phyloP scores from a whole-genome alignment of 2,113 vertebrate species.

The Nothoprocta perdicaria region DNA sequence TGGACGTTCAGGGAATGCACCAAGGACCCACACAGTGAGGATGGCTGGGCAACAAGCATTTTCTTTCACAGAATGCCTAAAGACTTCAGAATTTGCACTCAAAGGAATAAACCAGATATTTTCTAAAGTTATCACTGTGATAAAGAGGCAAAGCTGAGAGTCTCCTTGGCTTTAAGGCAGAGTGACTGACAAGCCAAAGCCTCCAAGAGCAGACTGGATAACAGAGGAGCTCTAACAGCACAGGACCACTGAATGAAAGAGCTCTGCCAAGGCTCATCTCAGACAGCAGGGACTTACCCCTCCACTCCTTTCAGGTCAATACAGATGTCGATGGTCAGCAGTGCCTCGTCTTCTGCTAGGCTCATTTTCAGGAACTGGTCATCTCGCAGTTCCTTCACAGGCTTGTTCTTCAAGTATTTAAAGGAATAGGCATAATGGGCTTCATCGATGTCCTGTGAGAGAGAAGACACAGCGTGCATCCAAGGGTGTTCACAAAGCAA shows the following conservation, averaged over 20 bases:
- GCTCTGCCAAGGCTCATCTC: neutral
- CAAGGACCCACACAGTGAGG: neutral
- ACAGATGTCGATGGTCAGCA: conserved; percentile 92
- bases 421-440: conserved; percentile 96
- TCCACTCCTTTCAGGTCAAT: conserved; percentile 97
- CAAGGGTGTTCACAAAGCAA: neutral
- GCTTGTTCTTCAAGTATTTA: conserved; percentile 98
- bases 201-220: neutral
- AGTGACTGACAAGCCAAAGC: neutral
- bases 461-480: neutral
- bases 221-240: neutral
- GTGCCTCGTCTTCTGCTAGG: conserved; percentile 90
- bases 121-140: neutral
- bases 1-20: neutral
- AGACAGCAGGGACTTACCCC: conserved; percentile 80
- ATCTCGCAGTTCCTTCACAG: conserved; percentile 94
- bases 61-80: neutral
- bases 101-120: neutral
- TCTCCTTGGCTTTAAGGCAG: neutral
- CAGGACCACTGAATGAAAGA: rapidly evolving
- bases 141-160: neutral
- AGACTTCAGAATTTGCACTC: neutral
- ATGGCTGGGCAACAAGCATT: neutral
- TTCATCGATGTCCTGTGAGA: conserved; percentile 90
- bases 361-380: conserved; percentile 98